Conservation (phyloP, 2,113 vertebrate genomes). For the Bothrops jararaca region DNA sequence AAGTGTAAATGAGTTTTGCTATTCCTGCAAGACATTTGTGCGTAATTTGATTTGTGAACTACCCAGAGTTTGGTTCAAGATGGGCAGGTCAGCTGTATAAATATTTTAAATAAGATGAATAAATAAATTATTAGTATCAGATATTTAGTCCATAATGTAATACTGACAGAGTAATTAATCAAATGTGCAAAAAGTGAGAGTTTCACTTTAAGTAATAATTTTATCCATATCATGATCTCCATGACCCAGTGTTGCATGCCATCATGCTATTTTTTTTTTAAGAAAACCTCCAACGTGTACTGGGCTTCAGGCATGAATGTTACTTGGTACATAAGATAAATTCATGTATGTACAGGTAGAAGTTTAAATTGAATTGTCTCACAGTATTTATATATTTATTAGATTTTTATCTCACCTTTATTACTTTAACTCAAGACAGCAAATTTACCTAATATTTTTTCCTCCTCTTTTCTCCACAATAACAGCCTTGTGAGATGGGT, state of each 20-base stretch:
- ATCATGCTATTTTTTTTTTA: background rate
- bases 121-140: background rate
- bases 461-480: background rate
- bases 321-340: background rate
- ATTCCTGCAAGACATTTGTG: background rate
- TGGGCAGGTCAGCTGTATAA: background rate
- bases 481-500: background rate
- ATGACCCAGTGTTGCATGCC: background rate
- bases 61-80: background rate
- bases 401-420: background rate
- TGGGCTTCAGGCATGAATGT: background rate
- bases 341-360: background rate
- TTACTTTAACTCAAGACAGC: background rate
- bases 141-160: background rate
- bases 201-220: background rate
- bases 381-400: background rate
- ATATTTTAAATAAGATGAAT: background rate
- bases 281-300: background rate
- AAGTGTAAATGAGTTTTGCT: background rate
- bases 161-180: background rate
- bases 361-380: background rate
- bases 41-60: background rate
- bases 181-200: background rate
- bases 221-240: background rate
- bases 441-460: background rate